Base-by-base conservation (phyloP, 2,888 invertebrate species). In the Troglohyphantes excavatus region DNA sequence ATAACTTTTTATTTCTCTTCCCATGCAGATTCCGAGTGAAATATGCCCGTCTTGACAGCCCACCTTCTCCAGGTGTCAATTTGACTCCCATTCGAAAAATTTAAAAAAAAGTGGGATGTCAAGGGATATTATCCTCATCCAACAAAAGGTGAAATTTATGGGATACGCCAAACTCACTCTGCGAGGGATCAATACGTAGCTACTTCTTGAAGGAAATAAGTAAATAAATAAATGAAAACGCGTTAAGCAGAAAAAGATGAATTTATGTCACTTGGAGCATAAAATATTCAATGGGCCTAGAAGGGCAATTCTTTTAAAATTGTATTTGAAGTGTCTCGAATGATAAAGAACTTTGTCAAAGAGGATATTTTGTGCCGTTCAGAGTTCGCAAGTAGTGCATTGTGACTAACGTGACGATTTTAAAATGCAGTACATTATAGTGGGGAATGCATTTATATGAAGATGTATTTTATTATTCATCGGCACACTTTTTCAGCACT, bases 281-380 rank as follows among this genome's bases (percentile, higher is more conserved):
- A 53, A 53, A 53, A 53, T 53, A 53, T 53, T 53, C 53, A 53
- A 53, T n/a, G n/a, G 5, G 53, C 53, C n/a, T n/a, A 53, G n/a
- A n/a, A 53, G n/a, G 53, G n/a, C 53, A n/a, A 53, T 53, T 53
- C 53, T 13, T 13, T 2, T 53, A 5, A n/a, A 53, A 11, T 46
- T 7, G 53, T 17, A n/a, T 53, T 53, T 53, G 53, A 53, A 53
- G 17, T 2, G 17, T 53, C n/a, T 5, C 53, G n/a, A 53, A 11
- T n/a, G 17, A 17, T 53, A n/a, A 1, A 53, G n/a, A n/a, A 53
- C n/a, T 13, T 53, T n/a, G n/a, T 53, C 53, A n/a, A 53, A 17
- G 17, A 46, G 17, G n/a, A n/a, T n/a, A n/a, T n/a, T n/a, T n/a
- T n/a, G n/a, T n/a, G n/a, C n/a, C n/a, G n/a, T n/a, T n/a, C n/a